These are phyloP conservation scores for Varanus salvator DNA, from an alignment of 2,113 vertebrate genomes.

Conservation along the genomic window DNA sequence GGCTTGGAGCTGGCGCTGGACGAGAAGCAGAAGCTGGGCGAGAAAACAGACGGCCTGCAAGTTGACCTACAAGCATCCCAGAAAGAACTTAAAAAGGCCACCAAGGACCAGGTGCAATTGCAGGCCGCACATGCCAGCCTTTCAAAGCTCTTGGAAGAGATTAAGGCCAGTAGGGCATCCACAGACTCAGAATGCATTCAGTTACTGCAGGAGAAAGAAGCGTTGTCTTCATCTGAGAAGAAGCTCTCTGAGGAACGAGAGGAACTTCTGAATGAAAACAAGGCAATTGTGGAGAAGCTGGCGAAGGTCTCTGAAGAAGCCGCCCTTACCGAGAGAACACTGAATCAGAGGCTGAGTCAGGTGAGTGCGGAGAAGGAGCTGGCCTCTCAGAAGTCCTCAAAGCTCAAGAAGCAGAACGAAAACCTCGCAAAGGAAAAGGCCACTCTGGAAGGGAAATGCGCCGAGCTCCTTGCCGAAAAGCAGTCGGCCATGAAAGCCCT, in stretches of 20 bases:
- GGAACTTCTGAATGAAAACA: conserved; percentile 78
- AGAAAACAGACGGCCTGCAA: conserved; percentile 70
- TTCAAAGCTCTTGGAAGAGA: conserved; percentile 82
- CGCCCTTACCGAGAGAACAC: conserved; percentile 56
- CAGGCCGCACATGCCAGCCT: conserved; percentile 80
- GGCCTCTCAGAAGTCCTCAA: conserved; percentile 62
- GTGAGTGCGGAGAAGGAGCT: conserved; percentile 81
- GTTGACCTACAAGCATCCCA: conserved; percentile 66
- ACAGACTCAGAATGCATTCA: conserved; percentile 82
- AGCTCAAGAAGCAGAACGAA: conserved; percentile 78
- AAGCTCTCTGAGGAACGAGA: conserved; percentile 82
- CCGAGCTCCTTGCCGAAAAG: conserved; percentile 79
- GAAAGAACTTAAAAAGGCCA: conserved; percentile 70
- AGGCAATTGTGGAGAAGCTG: conserved; percentile 77
- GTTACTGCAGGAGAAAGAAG: conserved; percentile 88
- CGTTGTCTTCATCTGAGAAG: conserved; percentile 77
- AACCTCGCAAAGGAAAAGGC: conserved; percentile 82
- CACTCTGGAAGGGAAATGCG: conserved; percentile 75
- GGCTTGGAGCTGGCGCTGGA: conserved; percentile 65
- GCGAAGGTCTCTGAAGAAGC: conserved; percentile 67
- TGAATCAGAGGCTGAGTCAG: conserved; percentile 65
- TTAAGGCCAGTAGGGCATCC: conserved; percentile 81
- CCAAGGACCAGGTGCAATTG: conserved; percentile 78
- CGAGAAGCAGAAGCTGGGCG: conserved; percentile 75
- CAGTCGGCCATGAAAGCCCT: conserved; percentile 73